Evolutionary conservation across 2,797 vertebrate genomes (phyloP), one percentile per base, ranked within the genome.

Genomic region (Novumbra hubbsi): DNA sequence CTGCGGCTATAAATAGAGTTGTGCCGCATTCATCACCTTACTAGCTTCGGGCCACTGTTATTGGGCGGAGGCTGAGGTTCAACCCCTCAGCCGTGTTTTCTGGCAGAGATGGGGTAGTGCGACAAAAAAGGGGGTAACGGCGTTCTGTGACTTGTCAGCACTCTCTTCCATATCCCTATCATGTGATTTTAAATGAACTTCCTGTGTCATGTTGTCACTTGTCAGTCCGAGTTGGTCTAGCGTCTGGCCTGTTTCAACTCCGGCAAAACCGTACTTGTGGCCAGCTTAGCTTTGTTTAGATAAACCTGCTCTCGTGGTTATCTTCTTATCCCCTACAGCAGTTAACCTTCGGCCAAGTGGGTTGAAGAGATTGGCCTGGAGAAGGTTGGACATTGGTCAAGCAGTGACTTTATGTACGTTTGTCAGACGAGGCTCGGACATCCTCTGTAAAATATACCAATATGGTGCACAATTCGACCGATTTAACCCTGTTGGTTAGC

Each of bases 11-110:
- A 52, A 80, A 82, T 75, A 77, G 76, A 75, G 48, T 55, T 48
- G 74, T 15, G 76, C 67, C 68, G 81, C 32, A 73, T 80, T 69
- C 74, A 67, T 62, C 30, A 76, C 49, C 69, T 49, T 71, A 9
- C 7, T 38, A 15, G 68, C 55, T 60, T 60, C 11, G 11, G 68
- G 49, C 28, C 27, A 60, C 41, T 52, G 24, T 30, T 30, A 30
- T 45, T 70, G 49, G 48, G 68, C 11, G n/a, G 48, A 19, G 48
- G 5, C 45, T 11, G 63, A 32, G 17, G 16, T 6, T 17, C 7
- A 70, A 70, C 63, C 28, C 5, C 28, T 70, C 68, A 68, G 67
- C 4, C n/a, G 9, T 45, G 41, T 63, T 14, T 63, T 62, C 9
- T 62, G 60, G 60, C 21, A 62, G 57, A 21, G 19, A 24, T 57